Evolutionary conservation across 2,113 vertebrate species (phyloP), one percentile per base, ranked within the genome.

Genomic region (Pionites leucogaster): DNA sequence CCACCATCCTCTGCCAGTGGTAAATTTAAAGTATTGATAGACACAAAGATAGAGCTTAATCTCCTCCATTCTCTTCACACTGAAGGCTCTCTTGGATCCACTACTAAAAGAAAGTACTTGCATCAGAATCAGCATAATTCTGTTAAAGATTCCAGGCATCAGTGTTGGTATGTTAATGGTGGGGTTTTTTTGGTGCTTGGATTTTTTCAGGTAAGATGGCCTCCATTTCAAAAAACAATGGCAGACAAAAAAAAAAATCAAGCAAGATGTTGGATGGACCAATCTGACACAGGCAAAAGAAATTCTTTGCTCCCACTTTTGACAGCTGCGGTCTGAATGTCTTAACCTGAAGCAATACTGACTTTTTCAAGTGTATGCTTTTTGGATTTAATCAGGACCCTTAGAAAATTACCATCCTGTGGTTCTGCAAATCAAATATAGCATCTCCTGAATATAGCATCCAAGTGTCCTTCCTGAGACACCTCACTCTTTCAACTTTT

Each of bases 271-370:
- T 11, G 39, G 47, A 88, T 6, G 31, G 42, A 92, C 62, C 74
- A 87, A 64, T 13, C 20, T 64, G 63, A 91, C 14, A 63, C 13
- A 59, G 46, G 22, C 28, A 90, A 86, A 88, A 93, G 88, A 95
- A 68, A 64, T 80, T 90, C 91, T 85, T 92, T 84, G 80, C 83
- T 96, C 64, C n/a, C 78, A 70, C 59, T 95, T 91, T 70, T 92
- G 82, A 94, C 33, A 91, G 62, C 50, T 94, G 53, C 67, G 94
- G 84, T 92, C 47, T 84, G 39, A 91, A 95, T 60, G 65, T 75
- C 76, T 90, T 87, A 95, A 96, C 70, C 25, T 75, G 76, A 87
- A 82, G 6, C 57, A 83, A 95, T 33, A 49, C 3, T 69, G 13
- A 83, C 33, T 64, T 96, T 57, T 52, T 49, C 29, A 62, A 69